These are phyloP conservation scores for Ferrisia virgata DNA, from an alignment of 2,888 invertebrate species.

Conservation along the genomic window DNA sequence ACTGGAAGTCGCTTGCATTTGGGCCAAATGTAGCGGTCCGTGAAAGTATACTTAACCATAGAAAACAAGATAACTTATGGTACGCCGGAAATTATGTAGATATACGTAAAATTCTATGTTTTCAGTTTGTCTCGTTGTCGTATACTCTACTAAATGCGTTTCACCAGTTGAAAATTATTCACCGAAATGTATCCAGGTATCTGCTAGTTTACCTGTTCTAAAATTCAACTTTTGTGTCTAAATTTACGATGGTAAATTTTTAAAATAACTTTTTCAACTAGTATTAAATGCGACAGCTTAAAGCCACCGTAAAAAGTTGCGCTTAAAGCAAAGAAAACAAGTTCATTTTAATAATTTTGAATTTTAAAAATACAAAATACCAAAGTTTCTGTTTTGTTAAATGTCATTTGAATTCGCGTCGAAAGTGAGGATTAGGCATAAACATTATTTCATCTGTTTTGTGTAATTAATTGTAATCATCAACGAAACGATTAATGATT, in stretches of 20 bases:
- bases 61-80: background rate
- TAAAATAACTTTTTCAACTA: background rate
- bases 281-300: background rate
- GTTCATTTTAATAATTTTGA: background rate
- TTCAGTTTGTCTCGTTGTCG: background rate
- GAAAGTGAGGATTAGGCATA: background rate
- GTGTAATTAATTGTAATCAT: conserved; percentile 17
- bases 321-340: background rate
- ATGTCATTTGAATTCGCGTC: background rate
- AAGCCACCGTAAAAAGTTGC: background rate
- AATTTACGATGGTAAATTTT: background rate
- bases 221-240: background rate
- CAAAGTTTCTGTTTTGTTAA: background rate
- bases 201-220: too few relatives aligned
- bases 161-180: background rate
- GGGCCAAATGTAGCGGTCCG: background rate
- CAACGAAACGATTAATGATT: background rate
- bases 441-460: conserved; percentile 2
- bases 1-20: background rate
- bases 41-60: background rate
- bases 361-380: background rate
- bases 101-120: background rate
- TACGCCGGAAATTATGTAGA: background rate
- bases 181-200: background rate
- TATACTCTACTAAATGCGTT: background rate